Percentiles rank a stretch among this genome's conserved stretches.
Evolutionary conservation across 2,113 vertebrate species (phyloP).

Genomic region (Corydoras maculifer): DNA sequence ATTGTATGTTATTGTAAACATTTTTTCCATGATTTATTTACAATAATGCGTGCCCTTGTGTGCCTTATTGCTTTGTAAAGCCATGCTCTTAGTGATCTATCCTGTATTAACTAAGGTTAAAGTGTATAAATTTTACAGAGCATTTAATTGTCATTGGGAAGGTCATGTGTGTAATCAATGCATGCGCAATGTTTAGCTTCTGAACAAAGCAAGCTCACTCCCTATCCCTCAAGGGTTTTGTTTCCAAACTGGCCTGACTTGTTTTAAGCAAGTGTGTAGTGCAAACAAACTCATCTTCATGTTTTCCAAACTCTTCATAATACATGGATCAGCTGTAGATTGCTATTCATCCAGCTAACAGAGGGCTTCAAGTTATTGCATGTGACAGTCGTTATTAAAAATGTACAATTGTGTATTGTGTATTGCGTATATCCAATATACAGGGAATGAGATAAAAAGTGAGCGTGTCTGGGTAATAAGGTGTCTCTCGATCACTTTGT

Average conservation of each 20-base stretch:
- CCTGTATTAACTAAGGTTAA: too few species aligned
- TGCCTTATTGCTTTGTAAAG: too few species aligned
- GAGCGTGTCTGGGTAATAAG: too few species aligned
- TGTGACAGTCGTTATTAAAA: too few species aligned
- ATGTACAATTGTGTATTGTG: too few species aligned
- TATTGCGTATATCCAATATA: too few species aligned
- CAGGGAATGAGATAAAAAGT: too few species aligned
- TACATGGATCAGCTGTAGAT: conserved; percentile 13
- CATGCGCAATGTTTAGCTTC: conserved; percentile 21
- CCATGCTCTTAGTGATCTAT: too few species aligned
- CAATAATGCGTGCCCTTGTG: too few species aligned
- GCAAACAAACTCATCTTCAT: not conserved
- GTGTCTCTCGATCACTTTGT: too few species aligned
- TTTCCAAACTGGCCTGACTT: conserved; percentile 58
- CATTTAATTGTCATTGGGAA: not conserved
- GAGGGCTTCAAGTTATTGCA: not conserved
- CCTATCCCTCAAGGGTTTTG: conserved; percentile 41
- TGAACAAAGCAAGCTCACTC: conserved; percentile 35
- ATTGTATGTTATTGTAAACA: not conserved
- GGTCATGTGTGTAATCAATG: not conserved
- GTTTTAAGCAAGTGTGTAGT: conserved; percentile 45
- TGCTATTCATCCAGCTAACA: not conserved
- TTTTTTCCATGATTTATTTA: too few species aligned
- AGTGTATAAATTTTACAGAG: not conserved
- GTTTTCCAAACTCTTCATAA: not conserved